Base-by-base conservation (phyloP, 2,888 invertebrate species). In the Crossocerus cetratus region DNA sequence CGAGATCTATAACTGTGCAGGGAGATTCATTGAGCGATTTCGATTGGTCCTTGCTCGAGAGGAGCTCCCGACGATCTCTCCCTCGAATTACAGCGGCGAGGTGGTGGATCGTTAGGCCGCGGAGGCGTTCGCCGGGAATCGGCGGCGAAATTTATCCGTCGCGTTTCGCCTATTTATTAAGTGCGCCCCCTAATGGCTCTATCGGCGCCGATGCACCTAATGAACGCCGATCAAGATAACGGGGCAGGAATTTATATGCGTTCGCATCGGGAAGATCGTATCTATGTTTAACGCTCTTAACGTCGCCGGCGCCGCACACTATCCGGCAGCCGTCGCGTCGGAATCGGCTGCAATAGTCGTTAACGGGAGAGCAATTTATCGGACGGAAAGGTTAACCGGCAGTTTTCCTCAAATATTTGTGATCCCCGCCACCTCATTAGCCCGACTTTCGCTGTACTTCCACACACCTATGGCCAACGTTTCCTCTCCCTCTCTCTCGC, bases 101-200 rank as follows among this genome's bases (percentile, higher is more conserved):
- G 32, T 32, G 32, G 8, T 49, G 49, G 14, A 32, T 14, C 23
- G 23, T 32, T 21, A 21, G 14, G 14, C 32, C 8, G 32, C 2
- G 57, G 16, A 44, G 57, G 44, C 45, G 58, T 49, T 61, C 54
- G 42, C 54, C 18, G 16, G 4, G 21, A 20, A 11, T n/a, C 42
- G 22, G 56, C 16, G n/a, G 43, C 18, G 18, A 65, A 80, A 77
- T 80, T 81, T 81, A 83, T 76, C 67, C 70, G 63, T 14, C 45
- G 61, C n/a, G 72, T 80, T 83, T 76, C 65, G 65, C 68, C 67
- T 82, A 78, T 80, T 83, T 85, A 85, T 85, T 81, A 82, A 82
- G 78, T 76, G 73, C 8, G 32, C 72, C 80, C 77, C 68, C 76
- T 83, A 84, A 86, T 80, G 84, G 81, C 85, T 86, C 74, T 84